Evolutionary conservation across 2,888 invertebrate genomes (phyloP), one percentile per base, ranked within the genome.

Genomic region (Scaptomyza flava): DNA sequence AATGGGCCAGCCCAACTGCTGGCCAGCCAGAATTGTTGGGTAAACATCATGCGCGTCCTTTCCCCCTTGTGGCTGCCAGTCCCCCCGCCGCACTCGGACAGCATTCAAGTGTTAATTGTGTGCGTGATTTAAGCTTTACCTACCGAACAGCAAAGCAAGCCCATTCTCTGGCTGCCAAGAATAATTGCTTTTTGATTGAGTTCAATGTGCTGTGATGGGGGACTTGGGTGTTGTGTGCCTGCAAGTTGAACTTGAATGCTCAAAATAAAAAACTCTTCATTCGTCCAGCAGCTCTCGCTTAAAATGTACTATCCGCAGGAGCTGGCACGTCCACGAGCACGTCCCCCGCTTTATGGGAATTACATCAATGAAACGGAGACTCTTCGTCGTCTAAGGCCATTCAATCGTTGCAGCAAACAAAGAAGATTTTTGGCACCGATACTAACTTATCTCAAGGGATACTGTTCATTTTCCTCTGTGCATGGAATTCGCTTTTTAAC

Each of bases 131-230:
- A 81, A 86, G 81, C 72, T 73, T 72, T 65, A 45, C 48, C 50
- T 27, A 64, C 31, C 53, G 47, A 41, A 17, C 41, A 3, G 48
- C 34, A 27, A 51, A 3, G 48, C 34, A 27, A 51, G 58, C 57
- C 58, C 53, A 71, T 54, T 52, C 57, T 41, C 41, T 63, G 53
- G 46, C 59, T 77, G 69, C 64, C 79, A 75, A 72, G 74, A 87
- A 88, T 89, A 89, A 89, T 89, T 89, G 87, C 89, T 90, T 89
- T 89, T 89, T 89, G 87, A 89, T 90, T 87, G 81, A 79, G 89
- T 89, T 89, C 67, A 69, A 79, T 72, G 68, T 72, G 52, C 67
- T 51, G 62, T 50, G 64, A 17, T 17, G 58, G 41, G 9, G 41
- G 41, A 2, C 77, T 66, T 67, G 75, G 36, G 14, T 38, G 14